Evolutionary conservation across 2,888 invertebrate species (phyloP).

Genomic region (Conus canariensis): DNA sequence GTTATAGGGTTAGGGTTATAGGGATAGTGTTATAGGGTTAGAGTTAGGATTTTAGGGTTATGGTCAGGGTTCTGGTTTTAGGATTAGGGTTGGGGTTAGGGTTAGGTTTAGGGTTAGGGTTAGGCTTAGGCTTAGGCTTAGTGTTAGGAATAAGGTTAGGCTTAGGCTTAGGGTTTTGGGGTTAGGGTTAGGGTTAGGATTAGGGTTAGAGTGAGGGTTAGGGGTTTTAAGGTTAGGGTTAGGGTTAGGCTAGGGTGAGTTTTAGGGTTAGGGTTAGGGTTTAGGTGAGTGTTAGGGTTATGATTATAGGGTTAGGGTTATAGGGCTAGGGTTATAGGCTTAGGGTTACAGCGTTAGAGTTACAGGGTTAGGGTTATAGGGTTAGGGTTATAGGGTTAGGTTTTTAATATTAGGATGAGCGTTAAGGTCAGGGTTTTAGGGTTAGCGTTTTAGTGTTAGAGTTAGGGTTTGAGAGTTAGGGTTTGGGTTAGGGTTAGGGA

Average conservation of each 20-base stretch:
- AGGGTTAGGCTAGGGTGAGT: slow-evolving; percentile 29
- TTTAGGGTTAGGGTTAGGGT: too few relatives aligned
- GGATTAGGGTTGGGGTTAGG: too few relatives aligned
- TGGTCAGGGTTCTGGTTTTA: not conserved
- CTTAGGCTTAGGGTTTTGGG: slow-evolving; percentile 61
- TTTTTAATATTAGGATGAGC: slow-evolving; percentile 52
- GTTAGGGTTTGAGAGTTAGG: not conserved
- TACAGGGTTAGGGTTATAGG: too few relatives aligned
- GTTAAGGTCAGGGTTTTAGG: too few relatives aligned
- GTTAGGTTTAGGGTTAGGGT: too few relatives aligned
- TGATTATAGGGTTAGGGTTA: too few relatives aligned
- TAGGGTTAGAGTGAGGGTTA: slow-evolving; percentile 56
- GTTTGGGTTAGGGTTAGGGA: slow-evolving; percentile 36
- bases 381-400: too few relatives aligned
- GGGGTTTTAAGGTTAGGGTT: slow-evolving; percentile 43
- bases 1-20: slow-evolving; percentile 60
- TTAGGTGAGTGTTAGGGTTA: too few relatives aligned
- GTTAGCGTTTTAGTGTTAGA: too few relatives aligned
- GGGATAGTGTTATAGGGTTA: not conserved
- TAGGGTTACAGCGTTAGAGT: slow-evolving; percentile 6
- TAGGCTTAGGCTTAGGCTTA: not conserved
- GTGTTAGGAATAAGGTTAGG: slow-evolving; percentile 45
- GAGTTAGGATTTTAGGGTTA: not conserved
- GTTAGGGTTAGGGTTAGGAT: too few relatives aligned
- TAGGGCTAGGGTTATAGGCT: not conserved